Percentiles rank a stretch among this genome's conserved stretches.
These are phyloP conservation scores for Octopus bimaculoides DNA, from an alignment of 1,140 invertebrate species.

Conservation along the genomic window DNA sequence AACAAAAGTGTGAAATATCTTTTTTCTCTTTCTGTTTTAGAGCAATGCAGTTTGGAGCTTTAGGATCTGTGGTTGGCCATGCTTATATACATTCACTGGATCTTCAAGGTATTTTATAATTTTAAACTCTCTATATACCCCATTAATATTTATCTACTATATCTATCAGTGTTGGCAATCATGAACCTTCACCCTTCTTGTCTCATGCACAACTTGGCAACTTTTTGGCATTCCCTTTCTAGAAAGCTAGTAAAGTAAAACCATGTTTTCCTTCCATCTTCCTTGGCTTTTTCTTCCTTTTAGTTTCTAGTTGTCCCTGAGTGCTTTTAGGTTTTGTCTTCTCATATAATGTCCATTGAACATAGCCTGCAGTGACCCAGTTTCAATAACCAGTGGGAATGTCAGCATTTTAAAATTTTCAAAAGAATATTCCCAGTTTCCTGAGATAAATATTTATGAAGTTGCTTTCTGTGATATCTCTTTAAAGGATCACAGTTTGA, in stretches of 20 bases:
- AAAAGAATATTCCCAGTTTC: no score
- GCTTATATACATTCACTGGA: neutral
- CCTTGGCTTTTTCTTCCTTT: no score
- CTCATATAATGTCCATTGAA: no score
- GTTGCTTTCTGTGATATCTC: neutral
- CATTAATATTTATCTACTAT: no score
- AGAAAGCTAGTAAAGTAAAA: neutral
- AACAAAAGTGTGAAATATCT: neutral
- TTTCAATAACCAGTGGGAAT: no score
- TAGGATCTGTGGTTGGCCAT: neutral
- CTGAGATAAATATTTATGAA: neutral
- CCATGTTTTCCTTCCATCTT: no score
- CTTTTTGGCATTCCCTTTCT: neutral
- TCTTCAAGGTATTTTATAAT: neutral
- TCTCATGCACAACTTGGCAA: neutral
- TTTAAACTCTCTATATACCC: neutral
- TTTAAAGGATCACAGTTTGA: neutral
- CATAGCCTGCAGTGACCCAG: no score
- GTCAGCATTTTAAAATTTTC: no score
- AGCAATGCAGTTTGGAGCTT: neutral
- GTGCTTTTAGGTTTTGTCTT: no score
- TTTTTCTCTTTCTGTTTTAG: neutral
- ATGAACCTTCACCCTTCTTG: neutral
- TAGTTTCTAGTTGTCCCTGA: no score
- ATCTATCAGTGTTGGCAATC: neutral